Evolutionary conservation across 2,888 invertebrate species (phyloP).

Genomic region (Ischnus inquisitorius): DNA sequence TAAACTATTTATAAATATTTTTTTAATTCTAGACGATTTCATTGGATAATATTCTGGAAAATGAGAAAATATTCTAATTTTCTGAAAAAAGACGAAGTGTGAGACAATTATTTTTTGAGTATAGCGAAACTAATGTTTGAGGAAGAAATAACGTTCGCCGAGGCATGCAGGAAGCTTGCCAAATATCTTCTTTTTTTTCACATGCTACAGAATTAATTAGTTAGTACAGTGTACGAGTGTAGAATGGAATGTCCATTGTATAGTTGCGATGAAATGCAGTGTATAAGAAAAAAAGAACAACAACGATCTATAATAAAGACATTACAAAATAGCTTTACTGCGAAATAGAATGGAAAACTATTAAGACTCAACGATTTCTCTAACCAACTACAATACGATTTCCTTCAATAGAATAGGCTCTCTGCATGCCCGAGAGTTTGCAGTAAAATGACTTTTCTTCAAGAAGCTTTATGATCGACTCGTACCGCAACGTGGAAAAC

Average conservation of each 20-base stretch:
- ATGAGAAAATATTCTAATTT: too few relatives aligned
- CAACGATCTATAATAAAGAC: constrained; percentile 35
- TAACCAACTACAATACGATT: constrained; percentile 21
- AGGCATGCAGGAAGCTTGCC: background rate
- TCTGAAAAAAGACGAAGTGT: too few relatives aligned
- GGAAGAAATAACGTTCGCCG: background rate
- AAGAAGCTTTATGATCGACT: constrained; percentile 12
- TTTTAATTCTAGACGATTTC: too few relatives aligned
- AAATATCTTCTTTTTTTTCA: background rate
- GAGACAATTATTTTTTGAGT: too few relatives aligned
- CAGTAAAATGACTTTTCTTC: constrained; percentile 21
- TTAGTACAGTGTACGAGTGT: background rate
- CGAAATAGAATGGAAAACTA: constrained; percentile 41
- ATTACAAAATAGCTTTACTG: constrained; percentile 16
- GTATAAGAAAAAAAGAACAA: constrained; percentile 1
- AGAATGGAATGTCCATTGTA: background rate
- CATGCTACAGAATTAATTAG: background rate
- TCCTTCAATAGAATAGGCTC: constrained; percentile 1
- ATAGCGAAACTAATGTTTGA: background rate
- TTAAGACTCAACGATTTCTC: constrained; percentile 51
- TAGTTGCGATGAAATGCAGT: background rate
- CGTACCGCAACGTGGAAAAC: constrained; percentile 19
- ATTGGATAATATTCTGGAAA: too few relatives aligned
- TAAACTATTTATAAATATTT: too few relatives aligned
- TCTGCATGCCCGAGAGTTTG: constrained; percentile 2